These are phyloP conservation scores for Oxytorus armatus DNA, from an alignment of 2,888 invertebrate genomes.

Conservation along the genomic window DNA sequence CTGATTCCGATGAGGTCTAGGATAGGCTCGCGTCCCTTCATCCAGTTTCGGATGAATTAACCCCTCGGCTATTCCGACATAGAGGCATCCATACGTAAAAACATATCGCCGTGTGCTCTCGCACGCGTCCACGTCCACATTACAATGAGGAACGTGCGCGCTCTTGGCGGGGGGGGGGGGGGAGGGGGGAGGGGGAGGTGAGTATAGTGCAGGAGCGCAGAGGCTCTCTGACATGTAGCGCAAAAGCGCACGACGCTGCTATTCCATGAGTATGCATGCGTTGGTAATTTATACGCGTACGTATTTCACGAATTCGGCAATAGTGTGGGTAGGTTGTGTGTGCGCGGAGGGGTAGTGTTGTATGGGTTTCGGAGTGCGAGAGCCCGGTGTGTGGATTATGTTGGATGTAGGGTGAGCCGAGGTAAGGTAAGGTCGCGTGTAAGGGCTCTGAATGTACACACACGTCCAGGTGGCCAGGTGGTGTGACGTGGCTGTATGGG, in stretches of 20 bases:
- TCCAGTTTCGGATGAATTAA: slow-evolving; percentile 18
- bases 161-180: slow-evolving; percentile 51
- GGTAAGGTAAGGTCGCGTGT: slow-evolving; percentile 63
- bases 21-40: background rate
- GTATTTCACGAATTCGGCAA: no score
- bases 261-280: slow-evolving; percentile 37
- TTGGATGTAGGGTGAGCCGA: slow-evolving; percentile 44
- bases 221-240: slow-evolving; percentile 17
- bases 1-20: background rate
- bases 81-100: slow-evolving; percentile 67
- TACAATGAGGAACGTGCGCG: slow-evolving; percentile 67
- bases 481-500: slow-evolving; percentile 83
- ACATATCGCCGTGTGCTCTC: slow-evolving; percentile 59
- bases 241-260: slow-evolving; percentile 18
- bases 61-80: slow-evolving; percentile 26
- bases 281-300: slow-evolving; percentile 44
- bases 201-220: slow-evolving; percentile 47
- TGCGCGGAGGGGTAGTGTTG: background rate
- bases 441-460: slow-evolving; percentile 34
- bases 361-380: slow-evolving; percentile 11
- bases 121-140: slow-evolving; percentile 60
- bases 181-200: no score
- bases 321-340: slow-evolving; percentile 22
- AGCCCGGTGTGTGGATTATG: slow-evolving; percentile 63
- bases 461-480: slow-evolving; percentile 79